These are phyloP conservation scores for Hylyphantes graminicola DNA, from an alignment of 1,140 invertebrate genomes.

Conservation along the genomic window DNA sequence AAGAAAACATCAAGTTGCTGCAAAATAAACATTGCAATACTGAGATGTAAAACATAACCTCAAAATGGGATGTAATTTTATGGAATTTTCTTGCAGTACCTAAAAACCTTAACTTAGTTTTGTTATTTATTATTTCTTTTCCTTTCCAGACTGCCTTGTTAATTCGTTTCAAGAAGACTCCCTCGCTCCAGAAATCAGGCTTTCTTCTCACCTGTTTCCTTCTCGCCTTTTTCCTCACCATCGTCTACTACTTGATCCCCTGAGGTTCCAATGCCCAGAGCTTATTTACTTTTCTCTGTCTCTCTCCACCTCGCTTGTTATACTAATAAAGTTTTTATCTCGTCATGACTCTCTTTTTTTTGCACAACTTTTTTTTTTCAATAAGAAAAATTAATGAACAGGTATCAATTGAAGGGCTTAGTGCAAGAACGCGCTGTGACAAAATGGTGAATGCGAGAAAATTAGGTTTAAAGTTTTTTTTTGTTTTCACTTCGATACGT, in stretches of 20 bases:
- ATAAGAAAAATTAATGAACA: too few species aligned
- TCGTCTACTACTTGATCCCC: constrained; percentile 32
- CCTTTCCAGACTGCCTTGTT: constrained; percentile 12
- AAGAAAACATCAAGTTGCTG: too few species aligned
- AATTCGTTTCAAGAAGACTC: constrained; percentile 28
- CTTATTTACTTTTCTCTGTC: constrained; percentile 35
- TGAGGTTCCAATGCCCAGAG: constrained; percentile 14
- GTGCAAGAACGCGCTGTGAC: too few species aligned
- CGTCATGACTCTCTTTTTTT: background rate
- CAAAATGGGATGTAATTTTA: too few species aligned
- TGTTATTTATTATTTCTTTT: background rate
- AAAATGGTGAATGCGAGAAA: too few species aligned
- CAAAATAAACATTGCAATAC: too few species aligned
- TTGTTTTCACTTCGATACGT: too few species aligned
- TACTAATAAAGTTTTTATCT: constrained; percentile 31
- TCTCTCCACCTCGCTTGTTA: constrained; percentile 13
- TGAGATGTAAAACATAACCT: too few species aligned
- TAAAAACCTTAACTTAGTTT: background rate
- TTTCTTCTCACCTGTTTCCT: background rate
- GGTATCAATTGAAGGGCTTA: too few species aligned
- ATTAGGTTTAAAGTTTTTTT: too few species aligned
- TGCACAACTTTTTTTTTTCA: too few species aligned
- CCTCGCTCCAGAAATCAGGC: constrained; percentile 11
- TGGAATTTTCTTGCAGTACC: too few species aligned
- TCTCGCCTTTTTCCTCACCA: background rate